Conservation (phyloP, 1,140 invertebrate genomes). For the Carposina sasakii region DNA sequence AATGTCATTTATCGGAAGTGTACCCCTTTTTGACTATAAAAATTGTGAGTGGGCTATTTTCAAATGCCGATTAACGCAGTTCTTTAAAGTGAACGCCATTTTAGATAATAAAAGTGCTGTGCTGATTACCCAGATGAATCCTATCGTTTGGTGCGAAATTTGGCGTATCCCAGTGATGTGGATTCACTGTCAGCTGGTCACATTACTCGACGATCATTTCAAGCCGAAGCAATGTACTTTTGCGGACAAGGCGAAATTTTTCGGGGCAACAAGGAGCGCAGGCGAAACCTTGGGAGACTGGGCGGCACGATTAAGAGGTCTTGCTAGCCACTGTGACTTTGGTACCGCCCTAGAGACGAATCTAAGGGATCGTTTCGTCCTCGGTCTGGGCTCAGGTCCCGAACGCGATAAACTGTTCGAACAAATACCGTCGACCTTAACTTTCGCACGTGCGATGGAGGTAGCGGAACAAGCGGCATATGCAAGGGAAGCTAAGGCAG, state of each 20-base stretch:
- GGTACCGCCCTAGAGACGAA: conserved; percentile 10
- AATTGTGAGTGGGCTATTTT: conserved; percentile 13
- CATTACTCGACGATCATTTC: conserved; percentile 14
- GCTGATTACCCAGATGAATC: conserved; percentile 10
- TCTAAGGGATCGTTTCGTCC: conserved; percentile 13
- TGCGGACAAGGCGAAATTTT: conserved; percentile 15
- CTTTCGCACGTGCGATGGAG: conserved; percentile 1
- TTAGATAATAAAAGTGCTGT: conserved; percentile 9
- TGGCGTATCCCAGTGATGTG: too few species aligned
- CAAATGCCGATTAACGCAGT: conserved; percentile 8
- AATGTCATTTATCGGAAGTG: conserved; percentile 11
- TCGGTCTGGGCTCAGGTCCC: conserved; percentile 10
- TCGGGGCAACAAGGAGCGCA: conserved; percentile 4
- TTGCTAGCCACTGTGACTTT: conserved; percentile 10
- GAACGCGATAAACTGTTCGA: conserved; percentile 14
- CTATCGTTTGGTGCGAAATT: conserved; percentile 12
- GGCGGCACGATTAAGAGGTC: conserved; percentile 14
- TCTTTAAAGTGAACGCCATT: conserved; percentile 8
- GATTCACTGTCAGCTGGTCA: too few species aligned
- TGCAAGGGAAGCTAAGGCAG: background rate
- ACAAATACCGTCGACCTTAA: background rate
- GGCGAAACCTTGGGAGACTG: conserved; percentile 15
- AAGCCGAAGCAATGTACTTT: conserved; percentile 12
- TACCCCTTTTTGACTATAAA: conserved; percentile 13
- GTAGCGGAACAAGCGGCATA: conserved; percentile 6